Evolutionary conservation across 2,113 vertebrate genomes (phyloP), one percentile per base, ranked within the genome.

Genomic region (Candoia aspera): DNA sequence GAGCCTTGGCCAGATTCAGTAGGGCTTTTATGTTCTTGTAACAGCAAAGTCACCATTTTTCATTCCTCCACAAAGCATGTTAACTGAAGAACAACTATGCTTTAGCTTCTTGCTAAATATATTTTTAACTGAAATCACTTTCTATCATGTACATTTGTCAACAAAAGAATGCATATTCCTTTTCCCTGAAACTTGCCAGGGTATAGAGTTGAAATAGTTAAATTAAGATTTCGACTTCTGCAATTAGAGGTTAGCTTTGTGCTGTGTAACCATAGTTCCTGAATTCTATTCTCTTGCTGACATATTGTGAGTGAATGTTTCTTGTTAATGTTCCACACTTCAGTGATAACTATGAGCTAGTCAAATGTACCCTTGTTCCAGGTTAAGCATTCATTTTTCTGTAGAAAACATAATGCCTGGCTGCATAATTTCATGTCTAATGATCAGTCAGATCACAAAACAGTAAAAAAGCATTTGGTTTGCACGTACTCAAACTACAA

Each of bases 311-410:
- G 85, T 88, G 79, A 95, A 94, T 86, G 42, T 73, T 93, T 93
- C 68, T 88, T 94, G 93, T 94, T 93, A 60, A 95, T 93, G 64
- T 68, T 92, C 92, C 90, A 15, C 33, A 93, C 37, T 91, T 95
- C 84, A 84, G 62, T 91, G 26, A 33, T 93, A 95, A 95, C 94
- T 94, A 86, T 42, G 55, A 95, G 57, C 90, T 93, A 94, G 86
- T 90, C 89, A 94, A 92, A 92, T 90, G 90, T 12, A 62, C 86
- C 84, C 54, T 89, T 68, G 26, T 53, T 93, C 79, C 92, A 93
- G 42, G 21, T 93, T 92, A 90, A 93, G 87, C 33, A 37, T 4
- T 87, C 21, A 2, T 89, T 92, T 91, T 68, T 79, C 90, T 92
- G 8, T 24, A 64, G 23, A 53, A 94, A 94, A 93, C 86, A 3